phyloP scores from a whole-genome alignment of 1,140 invertebrate genomes.

The Eueides isabella region DNA sequence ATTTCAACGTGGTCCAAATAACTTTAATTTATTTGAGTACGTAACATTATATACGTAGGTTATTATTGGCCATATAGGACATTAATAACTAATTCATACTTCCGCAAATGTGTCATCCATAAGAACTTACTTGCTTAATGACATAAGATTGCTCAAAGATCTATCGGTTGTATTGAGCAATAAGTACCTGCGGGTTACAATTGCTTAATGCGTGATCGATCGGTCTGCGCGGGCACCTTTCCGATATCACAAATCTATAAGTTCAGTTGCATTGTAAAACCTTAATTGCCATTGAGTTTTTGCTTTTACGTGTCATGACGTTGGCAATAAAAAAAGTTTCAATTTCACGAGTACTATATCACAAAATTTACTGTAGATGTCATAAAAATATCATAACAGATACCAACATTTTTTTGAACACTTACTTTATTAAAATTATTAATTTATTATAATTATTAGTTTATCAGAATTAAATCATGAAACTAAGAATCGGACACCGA shows the following conservation, averaged over 20 bases:
- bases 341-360: background rate
- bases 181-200: constrained; percentile 45
- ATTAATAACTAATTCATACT: constrained; percentile 34
- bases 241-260: constrained; percentile 35
- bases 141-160: constrained; percentile 39
- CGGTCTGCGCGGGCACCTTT: constrained; percentile 33
- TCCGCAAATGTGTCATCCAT: constrained; percentile 39
- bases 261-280: constrained; percentile 14
- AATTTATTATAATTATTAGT: no score
- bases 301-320: background rate
- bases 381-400: no score
- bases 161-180: constrained; percentile 35
- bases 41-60: no score
- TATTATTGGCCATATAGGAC: no score
- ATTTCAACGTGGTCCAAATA: constrained; percentile 18
- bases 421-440: no score
- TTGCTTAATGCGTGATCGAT: constrained; percentile 44
- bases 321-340: background rate
- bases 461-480: no score
- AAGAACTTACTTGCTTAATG: constrained; percentile 31
- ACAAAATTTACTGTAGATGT: background rate
- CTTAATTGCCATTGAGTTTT: constrained; percentile 9
- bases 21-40: constrained; percentile 24
- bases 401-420: no score
- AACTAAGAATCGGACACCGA: no score